Conservation (phyloP, 2,113 vertebrate species). For the Pterocles burchelli region DNA sequence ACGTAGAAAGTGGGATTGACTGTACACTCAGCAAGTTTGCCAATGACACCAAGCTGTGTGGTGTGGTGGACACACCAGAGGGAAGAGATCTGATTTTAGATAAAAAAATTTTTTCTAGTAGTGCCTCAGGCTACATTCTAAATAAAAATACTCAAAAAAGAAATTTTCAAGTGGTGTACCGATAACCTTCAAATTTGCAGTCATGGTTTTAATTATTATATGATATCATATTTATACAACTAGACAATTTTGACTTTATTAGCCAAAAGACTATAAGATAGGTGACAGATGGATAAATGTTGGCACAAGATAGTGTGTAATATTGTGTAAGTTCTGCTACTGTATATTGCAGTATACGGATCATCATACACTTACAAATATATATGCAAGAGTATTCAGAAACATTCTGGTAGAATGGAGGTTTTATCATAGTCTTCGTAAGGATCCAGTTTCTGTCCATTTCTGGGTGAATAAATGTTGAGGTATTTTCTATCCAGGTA, state of each 20-base stretch:
- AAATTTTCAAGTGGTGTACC: neutral
- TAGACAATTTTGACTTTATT: neutral
- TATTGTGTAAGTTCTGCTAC: neutral
- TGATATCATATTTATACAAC: neutral
- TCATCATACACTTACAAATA: neutral
- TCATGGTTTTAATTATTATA: neutral
- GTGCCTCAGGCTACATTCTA: neutral
- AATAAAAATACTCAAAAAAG: neutral
- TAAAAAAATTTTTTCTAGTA: neutral
- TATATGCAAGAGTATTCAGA: neutral
- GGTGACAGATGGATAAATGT: neutral
- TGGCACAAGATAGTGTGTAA: neutral
- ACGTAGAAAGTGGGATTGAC: too few relatives aligned
- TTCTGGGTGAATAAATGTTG: neutral
- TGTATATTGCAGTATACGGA: neutral
- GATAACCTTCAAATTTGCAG: neutral
- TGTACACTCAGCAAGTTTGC: too few relatives aligned
- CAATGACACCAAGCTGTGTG: too few relatives aligned
- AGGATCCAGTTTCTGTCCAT: neutral
- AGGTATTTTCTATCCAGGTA: neutral
- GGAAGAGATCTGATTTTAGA: neutral
- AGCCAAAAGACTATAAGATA: neutral
- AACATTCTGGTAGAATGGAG: neutral
- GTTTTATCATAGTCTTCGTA: neutral
- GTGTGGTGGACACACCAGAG: too few relatives aligned